A percentile compares a stretch with the other conserved stretches of the same genome.
Evolutionary conservation across 2,797 vertebrate genomes (phyloP).

Genomic region (Miopithecus talapoin): DNA sequence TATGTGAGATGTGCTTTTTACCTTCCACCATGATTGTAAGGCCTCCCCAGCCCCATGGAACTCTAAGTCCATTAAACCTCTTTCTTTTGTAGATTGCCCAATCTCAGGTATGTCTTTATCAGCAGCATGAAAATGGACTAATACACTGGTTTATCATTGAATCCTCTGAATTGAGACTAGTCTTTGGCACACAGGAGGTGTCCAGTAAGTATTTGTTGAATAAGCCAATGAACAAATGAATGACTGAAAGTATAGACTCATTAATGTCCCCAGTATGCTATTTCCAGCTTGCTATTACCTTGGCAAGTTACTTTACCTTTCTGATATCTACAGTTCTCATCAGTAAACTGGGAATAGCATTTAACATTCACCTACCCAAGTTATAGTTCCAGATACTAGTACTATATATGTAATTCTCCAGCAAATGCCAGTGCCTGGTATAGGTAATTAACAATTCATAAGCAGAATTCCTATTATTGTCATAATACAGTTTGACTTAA

Average conservation of each 20-base stretch:
- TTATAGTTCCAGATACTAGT: background rate
- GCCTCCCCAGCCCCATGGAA: background rate
- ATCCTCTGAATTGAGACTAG: background rate
- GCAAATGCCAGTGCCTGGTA: background rate
- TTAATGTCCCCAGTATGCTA: accelerated
- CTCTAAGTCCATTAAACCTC: background rate
- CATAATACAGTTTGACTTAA: background rate
- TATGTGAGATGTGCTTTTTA: background rate
- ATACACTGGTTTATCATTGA: background rate
- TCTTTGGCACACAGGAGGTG: background rate
- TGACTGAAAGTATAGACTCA: accelerated
- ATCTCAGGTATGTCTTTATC: background rate
- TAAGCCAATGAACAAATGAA: background rate
- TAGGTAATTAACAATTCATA: background rate
- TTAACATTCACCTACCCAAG: background rate
- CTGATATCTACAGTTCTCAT: background rate
- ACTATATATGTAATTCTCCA: background rate
- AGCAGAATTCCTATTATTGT: background rate
- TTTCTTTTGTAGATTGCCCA: background rate
- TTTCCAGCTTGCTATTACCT: too few relatives aligned
- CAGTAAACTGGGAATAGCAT: background rate
- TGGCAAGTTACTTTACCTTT: background rate
- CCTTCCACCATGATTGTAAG: background rate
- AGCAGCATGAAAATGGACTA: background rate
- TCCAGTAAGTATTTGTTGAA: background rate